A percentile compares a stretch with the other conserved stretches of the same genome.
Conservation (phyloP, 2,888 invertebrate species). For the Ischnura elegans region DNA sequence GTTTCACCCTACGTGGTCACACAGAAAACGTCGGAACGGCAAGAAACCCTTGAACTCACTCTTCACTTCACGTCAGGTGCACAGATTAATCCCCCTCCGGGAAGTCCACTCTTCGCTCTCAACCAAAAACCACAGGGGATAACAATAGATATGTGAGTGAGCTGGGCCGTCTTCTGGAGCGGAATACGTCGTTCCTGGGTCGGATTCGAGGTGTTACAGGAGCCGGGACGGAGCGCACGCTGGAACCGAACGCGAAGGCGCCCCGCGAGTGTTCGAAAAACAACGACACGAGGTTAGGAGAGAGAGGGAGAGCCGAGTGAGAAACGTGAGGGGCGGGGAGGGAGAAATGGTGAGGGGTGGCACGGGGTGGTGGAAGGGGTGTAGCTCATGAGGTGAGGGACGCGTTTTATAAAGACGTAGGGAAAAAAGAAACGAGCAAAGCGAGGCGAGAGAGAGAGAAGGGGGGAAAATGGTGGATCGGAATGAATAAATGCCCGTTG, state of each 20-base stretch:
- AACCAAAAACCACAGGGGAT: too few species aligned
- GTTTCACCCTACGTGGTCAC: too few species aligned
- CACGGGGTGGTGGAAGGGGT: neutral
- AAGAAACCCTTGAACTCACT: too few species aligned
- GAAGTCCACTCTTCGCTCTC: neutral
- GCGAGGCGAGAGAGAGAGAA: neutral
- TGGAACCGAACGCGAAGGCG: neutral
- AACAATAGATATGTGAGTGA: too few species aligned
- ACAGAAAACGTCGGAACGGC: too few species aligned
- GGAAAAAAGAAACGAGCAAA: neutral
- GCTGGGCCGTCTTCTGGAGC: too few species aligned
- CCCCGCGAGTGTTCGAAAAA: constrained; percentile 25
- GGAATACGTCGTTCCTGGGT: too few species aligned
- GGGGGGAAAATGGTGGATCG: constrained; percentile 17
- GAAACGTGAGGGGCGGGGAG: neutral
- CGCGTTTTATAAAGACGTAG: neutral
- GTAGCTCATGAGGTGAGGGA: neutral
- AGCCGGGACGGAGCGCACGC: neutral
- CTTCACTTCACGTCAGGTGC: too few species aligned
- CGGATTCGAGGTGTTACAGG: too few species aligned
- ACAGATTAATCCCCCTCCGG: too few species aligned
- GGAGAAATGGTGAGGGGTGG: neutral
- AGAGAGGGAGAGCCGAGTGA: neutral
- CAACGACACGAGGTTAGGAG: neutral
- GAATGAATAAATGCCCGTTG: neutral